Conservation (phyloP, 2,888 invertebrate genomes). For the Cosmopolites sordidus region DNA sequence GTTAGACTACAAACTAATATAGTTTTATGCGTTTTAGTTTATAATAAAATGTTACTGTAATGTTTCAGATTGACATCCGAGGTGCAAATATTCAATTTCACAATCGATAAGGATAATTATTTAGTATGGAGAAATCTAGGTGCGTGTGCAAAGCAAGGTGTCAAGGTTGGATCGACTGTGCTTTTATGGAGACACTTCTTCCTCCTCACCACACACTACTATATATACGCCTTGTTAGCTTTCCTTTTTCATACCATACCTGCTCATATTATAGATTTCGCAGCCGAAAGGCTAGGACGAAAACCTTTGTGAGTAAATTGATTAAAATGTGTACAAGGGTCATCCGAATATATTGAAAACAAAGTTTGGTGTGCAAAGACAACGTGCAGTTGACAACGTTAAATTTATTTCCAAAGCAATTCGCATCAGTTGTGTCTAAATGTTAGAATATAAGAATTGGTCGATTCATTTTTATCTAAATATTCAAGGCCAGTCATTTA, state of each 20-base stretch:
- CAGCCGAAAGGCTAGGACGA: conserved; percentile 2
- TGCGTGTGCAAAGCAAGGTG: background rate
- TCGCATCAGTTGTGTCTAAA: no score
- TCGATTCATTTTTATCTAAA: no score
- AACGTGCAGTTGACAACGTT: no score
- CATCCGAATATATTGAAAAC: no score
- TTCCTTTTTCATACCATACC: conserved; percentile 20
- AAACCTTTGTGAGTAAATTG: conserved; percentile 14
- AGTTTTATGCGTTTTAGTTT: no score
- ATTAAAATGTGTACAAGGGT: no score
- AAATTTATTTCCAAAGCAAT: no score
- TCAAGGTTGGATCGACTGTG: conserved; percentile 3
- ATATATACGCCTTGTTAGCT: conserved; percentile 6
- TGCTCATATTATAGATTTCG: conserved; percentile 7
- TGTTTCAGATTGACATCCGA: conserved; percentile 3
- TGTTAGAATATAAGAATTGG: no score
- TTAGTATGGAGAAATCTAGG: background rate
- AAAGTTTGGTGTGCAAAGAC: no score
- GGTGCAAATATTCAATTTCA: conserved; percentile 6
- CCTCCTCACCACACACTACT: conserved; percentile 2
- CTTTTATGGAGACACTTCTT: background rate
- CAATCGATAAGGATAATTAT: background rate
- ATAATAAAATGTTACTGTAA: no score
- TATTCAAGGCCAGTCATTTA: no score
- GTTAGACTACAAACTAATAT: no score